These are phyloP conservation scores for Cryptomyrus ogoouensis DNA, from an alignment of 2,113 vertebrate species.

Conservation along the genomic window DNA sequence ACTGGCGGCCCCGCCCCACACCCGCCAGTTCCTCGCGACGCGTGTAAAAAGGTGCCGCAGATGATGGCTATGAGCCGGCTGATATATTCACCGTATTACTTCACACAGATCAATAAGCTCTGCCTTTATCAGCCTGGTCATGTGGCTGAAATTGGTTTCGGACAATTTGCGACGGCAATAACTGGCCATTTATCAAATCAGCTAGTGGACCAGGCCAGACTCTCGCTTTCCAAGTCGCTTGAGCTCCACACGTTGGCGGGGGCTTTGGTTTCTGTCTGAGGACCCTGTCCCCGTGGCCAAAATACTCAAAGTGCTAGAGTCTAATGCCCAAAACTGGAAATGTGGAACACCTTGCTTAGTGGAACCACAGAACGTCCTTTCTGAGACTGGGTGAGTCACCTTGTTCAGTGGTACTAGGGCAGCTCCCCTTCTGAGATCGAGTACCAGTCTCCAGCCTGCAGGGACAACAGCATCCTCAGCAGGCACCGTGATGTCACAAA, in stretches of 20 bases:
- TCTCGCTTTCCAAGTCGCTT: neutral
- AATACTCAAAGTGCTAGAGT: neutral
- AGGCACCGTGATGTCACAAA: constrained; percentile 10
- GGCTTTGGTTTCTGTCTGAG: neutral
- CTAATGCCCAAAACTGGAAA: neutral
- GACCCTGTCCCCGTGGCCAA: neutral
- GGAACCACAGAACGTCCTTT: neutral
- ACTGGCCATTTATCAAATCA: constrained; percentile 85
- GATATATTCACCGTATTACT: constrained; percentile 96
- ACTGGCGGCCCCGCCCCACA: neutral
- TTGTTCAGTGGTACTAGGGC: constrained; percentile 9
- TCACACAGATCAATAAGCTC: constrained; percentile 86
- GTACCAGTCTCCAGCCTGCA: neutral
- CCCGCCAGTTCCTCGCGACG: neutral
- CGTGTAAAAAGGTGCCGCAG: constrained; percentile 23
- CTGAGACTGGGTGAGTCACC: neutral
- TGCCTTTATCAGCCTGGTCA: constrained; percentile 74
- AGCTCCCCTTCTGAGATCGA: neutral
- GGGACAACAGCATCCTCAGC: neutral
- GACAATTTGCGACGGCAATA: constrained; percentile 88
- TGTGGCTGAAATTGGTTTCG: constrained; percentile 82
- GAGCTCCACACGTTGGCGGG: neutral
- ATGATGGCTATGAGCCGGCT: constrained; percentile 53
- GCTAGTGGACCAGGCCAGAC: constrained; percentile 53
- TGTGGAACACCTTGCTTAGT: neutral